A percentile compares a stretch with the other conserved stretches of the same genome.
Evolutionary conservation across 2,113 vertebrate genomes (phyloP).

Genomic region (Protobothrops mucrosquamatus): DNA sequence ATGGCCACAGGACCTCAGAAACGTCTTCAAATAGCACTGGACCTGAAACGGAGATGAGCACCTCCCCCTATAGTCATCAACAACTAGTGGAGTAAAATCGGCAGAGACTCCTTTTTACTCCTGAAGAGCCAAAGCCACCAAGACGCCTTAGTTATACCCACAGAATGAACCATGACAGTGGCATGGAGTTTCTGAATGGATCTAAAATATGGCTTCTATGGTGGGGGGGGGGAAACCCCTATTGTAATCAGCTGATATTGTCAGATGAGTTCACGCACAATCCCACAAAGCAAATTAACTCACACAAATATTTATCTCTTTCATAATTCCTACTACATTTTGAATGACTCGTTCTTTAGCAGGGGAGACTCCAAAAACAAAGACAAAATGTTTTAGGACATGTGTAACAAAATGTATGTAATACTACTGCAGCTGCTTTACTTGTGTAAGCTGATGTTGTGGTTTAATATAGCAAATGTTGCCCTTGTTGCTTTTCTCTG

Average conservation of each 20-base stretch:
- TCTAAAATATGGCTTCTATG: not conserved
- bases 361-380: not conserved
- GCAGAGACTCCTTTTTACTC: not conserved
- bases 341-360: not conserved
- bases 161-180: not conserved
- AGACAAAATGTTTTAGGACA: not conserved
- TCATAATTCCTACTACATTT: not conserved
- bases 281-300: not conserved
- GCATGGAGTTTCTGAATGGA: not conserved
- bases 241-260: not conserved
- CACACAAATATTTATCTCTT: not conserved
- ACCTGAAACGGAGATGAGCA: not conserved
- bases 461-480: not conserved
- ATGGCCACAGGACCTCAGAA: not conserved
- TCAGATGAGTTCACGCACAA: not conserved
- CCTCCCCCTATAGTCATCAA: not conserved
- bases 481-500: not conserved
- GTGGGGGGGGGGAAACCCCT: accelerated
- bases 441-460: not conserved
- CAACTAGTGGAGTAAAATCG: not conserved
- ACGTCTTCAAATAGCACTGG: not conserved
- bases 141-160: not conserved
- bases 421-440: not conserved
- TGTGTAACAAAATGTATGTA: not conserved
- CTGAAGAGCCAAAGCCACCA: not conserved